Evolutionary conservation across 2,797 vertebrate species (phyloP), one percentile per base, ranked within the genome.

Genomic region (Lemur catta): DNA sequence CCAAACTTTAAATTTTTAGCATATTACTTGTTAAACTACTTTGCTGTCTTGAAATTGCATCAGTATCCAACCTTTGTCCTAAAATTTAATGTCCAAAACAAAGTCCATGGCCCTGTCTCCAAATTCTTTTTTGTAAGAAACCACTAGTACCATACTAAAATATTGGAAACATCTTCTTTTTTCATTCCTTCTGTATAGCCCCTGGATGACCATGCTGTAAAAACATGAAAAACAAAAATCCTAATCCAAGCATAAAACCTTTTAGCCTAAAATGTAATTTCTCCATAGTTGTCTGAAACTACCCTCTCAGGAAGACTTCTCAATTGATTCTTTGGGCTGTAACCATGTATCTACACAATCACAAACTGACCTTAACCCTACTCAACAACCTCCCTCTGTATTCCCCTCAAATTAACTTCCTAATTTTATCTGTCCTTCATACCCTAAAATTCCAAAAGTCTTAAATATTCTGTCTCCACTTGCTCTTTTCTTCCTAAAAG

Each of bases 161-260:
- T 50, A 30, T 0, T 38, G 6, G 59, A 43, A 80, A 35, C 59
- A 74, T 35, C 79, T 86, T 92, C 55, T 91, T 91, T 93, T 91
- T 87, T 57, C 63, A 85, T 26, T 13, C 50, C 14, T 65, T 43
- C 85, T 92, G 35, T 48, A 76, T 0, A 75, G 74, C 2, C 28
- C 50, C 63, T 88, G 4, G 0, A 61, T 71, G n/a, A 80, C 69
- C 38, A 86, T 20, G 11, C 11, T 57, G 0, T 88, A 61, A 91
- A 96, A 95, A 74, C 35, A 26, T 35, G 46, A 85, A 95, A 97
- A 96, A 89, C 30, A 95, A 97, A 96, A 95, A 57, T 82, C 59
- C 82, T 78, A 89, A 94, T 59, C 63, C 41, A 91, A n/a, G 33
- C 35, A 82, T 69, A 75, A 92, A 48, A 35, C 4, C 74, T 95